Percentiles rank a stretch among this genome's conserved stretches.
Evolutionary conservation across 2,113 vertebrate genomes (phyloP).

Genomic region (Chloroceryle aenea): DNA sequence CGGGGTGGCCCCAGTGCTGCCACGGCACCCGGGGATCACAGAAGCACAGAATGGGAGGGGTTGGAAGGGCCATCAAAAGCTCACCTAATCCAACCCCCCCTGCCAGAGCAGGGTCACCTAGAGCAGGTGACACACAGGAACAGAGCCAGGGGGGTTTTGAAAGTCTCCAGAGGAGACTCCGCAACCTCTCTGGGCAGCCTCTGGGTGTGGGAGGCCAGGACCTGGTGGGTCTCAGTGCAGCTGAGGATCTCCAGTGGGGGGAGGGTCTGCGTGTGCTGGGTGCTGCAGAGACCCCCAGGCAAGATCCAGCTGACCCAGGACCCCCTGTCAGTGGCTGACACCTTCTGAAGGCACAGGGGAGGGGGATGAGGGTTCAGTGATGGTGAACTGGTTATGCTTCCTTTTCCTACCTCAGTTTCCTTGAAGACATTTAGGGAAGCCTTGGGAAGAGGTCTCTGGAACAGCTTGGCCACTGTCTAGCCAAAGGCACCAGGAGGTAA

Average conservation of each 20-base stretch:
- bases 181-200: no score
- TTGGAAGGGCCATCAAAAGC: no score
- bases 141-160: no score
- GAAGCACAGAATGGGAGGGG: no score
- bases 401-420: not conserved
- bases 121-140: no score
- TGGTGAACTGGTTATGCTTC: not conserved
- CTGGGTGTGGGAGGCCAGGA: not conserved
- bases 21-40: not conserved
- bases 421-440: not conserved
- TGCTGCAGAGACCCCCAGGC: not conserved
- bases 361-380: not conserved
- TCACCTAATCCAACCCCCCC: no score
- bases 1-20: not conserved
- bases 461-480: not conserved
- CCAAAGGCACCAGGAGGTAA: not conserved
- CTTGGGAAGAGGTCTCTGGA: not conserved
- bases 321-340: no score
- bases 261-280: not conserved
- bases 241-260: not conserved
- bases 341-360: not conserved
- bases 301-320: not conserved
- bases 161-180: no score
- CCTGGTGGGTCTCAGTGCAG: accelerated
- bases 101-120: no score